A percentile compares a stretch with the other conserved stretches of the same genome.
Evolutionary conservation across 2,797 vertebrate genomes (phyloP).

Genomic region (Sarcoramphus papa): DNA sequence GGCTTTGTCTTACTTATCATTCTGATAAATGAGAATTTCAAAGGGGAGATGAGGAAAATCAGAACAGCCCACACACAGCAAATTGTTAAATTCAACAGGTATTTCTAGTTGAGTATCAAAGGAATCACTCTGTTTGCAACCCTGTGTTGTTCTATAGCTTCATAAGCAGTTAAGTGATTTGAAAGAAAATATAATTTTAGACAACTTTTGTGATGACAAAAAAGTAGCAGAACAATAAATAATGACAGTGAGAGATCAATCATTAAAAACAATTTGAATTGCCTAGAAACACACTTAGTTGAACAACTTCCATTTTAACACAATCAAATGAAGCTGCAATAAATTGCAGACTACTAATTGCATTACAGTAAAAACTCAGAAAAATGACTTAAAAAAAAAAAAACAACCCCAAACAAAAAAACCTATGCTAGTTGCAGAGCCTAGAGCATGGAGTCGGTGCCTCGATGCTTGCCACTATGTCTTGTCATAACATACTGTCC

Average conservation of each 20-base stretch:
- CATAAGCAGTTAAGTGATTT: not conserved
- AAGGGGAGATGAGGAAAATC: not conserved
- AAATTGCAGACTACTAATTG: not conserved
- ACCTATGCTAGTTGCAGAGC: not conserved
- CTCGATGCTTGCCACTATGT: not conserved
- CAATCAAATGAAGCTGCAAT: not conserved
- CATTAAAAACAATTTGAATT: not conserved
- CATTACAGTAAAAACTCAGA: not conserved
- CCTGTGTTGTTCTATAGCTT: not conserved
- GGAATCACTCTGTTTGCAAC: not conserved
- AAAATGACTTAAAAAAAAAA: not conserved
- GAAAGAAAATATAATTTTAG: not conserved
- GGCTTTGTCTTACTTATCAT: not conserved
- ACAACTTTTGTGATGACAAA: not conserved
- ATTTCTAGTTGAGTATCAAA: not conserved
- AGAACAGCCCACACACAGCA: not conserved
- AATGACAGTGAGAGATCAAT: not conserved
- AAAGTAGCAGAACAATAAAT: not conserved
- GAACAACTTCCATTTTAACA: not conserved
- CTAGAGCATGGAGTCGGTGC: rapidly evolving
- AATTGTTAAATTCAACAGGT: not conserved
- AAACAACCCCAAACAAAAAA: rapidly evolving
- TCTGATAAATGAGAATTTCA: not conserved
- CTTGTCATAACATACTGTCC: not conserved
- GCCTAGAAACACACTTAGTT: not conserved